Conservation (phyloP, 92 coral and sea anemone genomes). For the Zoanthus solanderi region DNA sequence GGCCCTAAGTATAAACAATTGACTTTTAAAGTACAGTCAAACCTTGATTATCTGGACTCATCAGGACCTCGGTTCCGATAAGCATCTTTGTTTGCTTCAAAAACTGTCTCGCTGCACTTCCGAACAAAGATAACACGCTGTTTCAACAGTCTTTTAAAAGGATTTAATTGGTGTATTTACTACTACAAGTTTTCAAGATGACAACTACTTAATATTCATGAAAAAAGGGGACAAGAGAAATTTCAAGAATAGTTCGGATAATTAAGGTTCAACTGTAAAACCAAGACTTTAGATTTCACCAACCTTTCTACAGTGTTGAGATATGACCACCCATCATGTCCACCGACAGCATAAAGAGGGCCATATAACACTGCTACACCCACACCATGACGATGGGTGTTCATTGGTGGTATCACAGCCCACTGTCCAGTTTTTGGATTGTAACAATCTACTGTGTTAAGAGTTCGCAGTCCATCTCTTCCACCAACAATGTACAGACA, state of each 20-base stretch:
- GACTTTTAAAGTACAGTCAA: no score
- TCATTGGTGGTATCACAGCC: slow-evolving; percentile 88
- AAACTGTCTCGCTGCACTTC: no score
- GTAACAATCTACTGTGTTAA: slow-evolving; percentile 98
- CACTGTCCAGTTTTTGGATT: slow-evolving; percentile 86
- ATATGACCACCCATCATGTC: slow-evolving; percentile 99
- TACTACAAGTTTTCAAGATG: no score
- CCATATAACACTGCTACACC: slow-evolving; percentile 96
- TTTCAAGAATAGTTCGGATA: not conserved
- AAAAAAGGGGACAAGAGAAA: no score
- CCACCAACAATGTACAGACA: slow-evolving; percentile 94
- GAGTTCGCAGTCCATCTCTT: slow-evolving; percentile 94
- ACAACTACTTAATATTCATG: no score
- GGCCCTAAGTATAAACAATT: no score
- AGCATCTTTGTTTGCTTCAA: no score
- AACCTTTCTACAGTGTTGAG: slow-evolving; percentile 96
- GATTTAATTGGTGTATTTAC: no score
- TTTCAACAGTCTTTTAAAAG: no score
- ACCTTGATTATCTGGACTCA: no score
- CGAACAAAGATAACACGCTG: no score
- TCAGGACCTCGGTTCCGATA: no score
- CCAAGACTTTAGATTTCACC: not conserved
- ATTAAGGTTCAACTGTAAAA: not conserved
- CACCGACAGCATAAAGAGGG: slow-evolving; percentile 98
- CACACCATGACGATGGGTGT: slow-evolving; percentile 97